Evolutionary conservation across 2,888 invertebrate genomes (phyloP).

Genomic region (Rhyacophila evoluta): DNA sequence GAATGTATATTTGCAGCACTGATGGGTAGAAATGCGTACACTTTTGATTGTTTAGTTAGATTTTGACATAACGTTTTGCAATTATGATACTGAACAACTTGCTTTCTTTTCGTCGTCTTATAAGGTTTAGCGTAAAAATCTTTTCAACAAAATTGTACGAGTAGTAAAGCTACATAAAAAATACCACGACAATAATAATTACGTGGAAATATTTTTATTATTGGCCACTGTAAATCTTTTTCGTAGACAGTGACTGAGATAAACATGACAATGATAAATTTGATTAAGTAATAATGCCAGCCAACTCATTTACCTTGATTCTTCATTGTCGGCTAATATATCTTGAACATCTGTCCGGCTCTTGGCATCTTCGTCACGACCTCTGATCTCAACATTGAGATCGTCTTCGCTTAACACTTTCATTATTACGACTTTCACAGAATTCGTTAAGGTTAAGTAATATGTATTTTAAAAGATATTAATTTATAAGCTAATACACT

Average conservation of each 20-base stretch:
- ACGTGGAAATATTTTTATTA: no score
- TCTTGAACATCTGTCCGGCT: slow-evolving; percentile 52
- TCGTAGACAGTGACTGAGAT: neutral
- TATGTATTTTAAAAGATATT: neutral
- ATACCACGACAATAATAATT: no score
- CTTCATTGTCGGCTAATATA: slow-evolving; percentile 48
- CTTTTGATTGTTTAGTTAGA: no score
- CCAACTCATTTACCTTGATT: slow-evolving; percentile 47
- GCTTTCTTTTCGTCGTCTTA: no score
- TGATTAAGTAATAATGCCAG: slow-evolving; percentile 20
- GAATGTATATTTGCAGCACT: no score
- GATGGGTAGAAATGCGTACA: no score
- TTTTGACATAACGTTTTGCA: no score
- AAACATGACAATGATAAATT: slow-evolving; percentile 19
- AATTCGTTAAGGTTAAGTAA: neutral
- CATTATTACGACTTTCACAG: slow-evolving; percentile 34
- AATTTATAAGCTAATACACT: slow-evolving; percentile 17
- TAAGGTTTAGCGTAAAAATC: no score
- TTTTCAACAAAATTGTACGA: no score
- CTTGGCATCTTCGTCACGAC: slow-evolving; percentile 44
- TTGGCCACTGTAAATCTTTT: neutral
- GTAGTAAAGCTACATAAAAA: no score
- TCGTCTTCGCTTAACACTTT: slow-evolving; percentile 51
- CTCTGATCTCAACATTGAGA: slow-evolving; percentile 33
- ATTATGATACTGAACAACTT: no score